These are phyloP conservation scores for Charadrius vociferus DNA, from an alignment of 2,113 vertebrate species.

Conservation along the genomic window DNA sequence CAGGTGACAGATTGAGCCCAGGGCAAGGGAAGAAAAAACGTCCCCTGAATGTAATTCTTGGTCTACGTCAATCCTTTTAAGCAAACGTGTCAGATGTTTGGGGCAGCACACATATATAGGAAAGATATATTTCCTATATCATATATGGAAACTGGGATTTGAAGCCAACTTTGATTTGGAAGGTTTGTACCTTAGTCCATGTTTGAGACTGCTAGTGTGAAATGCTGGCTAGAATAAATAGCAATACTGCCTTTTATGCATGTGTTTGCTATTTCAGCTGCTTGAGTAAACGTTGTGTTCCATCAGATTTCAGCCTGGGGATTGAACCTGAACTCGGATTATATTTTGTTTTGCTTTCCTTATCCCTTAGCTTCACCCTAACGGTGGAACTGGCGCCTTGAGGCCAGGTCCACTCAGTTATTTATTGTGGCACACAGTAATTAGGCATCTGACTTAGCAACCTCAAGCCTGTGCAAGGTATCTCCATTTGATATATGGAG, in stretches of 20 bases:
- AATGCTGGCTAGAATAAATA: neutral
- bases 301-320: neutral
- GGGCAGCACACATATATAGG: neutral
- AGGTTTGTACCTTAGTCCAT: fast-evolving
- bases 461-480: neutral
- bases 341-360: neutral
- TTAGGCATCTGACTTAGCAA: neutral
- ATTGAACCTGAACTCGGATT: neutral
- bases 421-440: neutral
- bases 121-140: neutral
- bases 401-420: neutral
- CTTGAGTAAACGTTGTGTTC: neutral
- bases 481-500: neutral
- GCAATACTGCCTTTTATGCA: neutral
- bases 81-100: neutral
- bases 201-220: neutral
- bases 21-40: neutral
- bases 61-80: neutral
- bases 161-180: neutral
- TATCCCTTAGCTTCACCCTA: neutral
- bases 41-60: neutral
- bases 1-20: neutral
- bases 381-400: fast-evolving
- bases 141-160: neutral
- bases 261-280: neutral